Evolutionary conservation across 2,113 vertebrate species (phyloP), one percentile per base, ranked within the genome.

Genomic region (Pangasianodon hypophthalmus): DNA sequence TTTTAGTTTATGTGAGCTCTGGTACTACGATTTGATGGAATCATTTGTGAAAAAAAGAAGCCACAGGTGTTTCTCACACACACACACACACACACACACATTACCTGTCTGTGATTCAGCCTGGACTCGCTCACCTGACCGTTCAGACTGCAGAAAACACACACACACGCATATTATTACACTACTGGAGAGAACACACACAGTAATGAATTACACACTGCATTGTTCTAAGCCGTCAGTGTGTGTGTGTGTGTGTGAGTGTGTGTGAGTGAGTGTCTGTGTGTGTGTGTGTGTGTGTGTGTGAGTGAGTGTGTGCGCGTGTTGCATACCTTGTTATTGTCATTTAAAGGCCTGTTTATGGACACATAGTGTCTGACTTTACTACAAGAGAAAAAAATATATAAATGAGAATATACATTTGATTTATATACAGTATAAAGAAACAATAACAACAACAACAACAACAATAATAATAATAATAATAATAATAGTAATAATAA

Each of bases 341-440:
- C 97, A 94, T 96, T 97, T 97, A 96, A 98, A 95, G 97, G 96
- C 96, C 96, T 97, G 96, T 97, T 98, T 96, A 99, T 97, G 94
- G 98, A 99, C 98, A 99, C 98, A 98, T 98, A 99, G 98, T 99
- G 98, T 97, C 98, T 98, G 96, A 98, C 97, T 97, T 98, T 99
- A 95, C 98, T 99, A 96, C 86, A 95, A 94, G 94, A 86, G 29
- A 92, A 95, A 93, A 96, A 92, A 95, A 10, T 26, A 67, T 64
- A 90, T 26, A 88, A 41, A 88, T 85, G 50, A 85, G 18, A 48
- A 82, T 41, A 82, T 41, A 56, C 32, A n/a, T 14, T 62, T 24
- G 54, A 64, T n/a, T 67, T 37, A 67, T 6, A 5, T 52, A 69
- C 1, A 87, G 58, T 60, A 89, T 24, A 87, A 86, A 75, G 41